Conservation (phyloP, 2,797 vertebrate genomes). For the Columba guinea region DNA sequence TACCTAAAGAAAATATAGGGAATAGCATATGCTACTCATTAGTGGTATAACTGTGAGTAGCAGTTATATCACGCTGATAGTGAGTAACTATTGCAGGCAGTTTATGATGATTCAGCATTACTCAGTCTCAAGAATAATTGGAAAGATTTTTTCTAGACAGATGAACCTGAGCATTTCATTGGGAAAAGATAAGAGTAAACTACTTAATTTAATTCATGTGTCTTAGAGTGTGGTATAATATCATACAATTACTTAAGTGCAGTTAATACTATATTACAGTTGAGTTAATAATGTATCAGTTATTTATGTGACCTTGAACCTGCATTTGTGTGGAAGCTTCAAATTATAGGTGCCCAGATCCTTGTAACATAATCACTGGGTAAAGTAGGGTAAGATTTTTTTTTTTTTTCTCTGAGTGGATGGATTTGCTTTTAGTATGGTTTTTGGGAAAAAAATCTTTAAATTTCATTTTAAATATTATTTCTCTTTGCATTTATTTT, state of each 20-base stretch:
- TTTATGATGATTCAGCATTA: neutral
- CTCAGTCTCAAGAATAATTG: neutral
- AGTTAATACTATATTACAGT: neutral
- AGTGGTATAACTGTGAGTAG: neutral
- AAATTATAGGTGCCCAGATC: neutral
- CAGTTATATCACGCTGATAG: neutral
- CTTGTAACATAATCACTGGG: neutral
- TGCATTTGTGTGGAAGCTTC: neutral
- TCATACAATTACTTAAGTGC: neutral
- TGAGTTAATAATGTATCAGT: neutral
- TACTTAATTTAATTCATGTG: neutral
- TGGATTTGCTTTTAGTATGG: neutral
- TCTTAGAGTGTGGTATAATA: neutral
- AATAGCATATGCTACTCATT: neutral
- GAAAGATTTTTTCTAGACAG: neutral
- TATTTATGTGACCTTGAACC: neutral
- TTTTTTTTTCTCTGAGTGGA: neutral
- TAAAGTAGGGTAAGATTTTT: neutral
- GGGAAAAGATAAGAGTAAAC: neutral
- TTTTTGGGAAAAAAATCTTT: neutral
- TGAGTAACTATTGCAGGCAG: neutral
- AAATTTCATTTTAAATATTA: neutral
- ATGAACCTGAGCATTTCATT: neutral
- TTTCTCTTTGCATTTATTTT: neutral
- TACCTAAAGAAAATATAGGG: neutral